Percentiles rank a stretch among this genome's conserved stretches.
Conservation (phyloP, 2,113 vertebrate species). For the Microtus pennsylvanicus region DNA sequence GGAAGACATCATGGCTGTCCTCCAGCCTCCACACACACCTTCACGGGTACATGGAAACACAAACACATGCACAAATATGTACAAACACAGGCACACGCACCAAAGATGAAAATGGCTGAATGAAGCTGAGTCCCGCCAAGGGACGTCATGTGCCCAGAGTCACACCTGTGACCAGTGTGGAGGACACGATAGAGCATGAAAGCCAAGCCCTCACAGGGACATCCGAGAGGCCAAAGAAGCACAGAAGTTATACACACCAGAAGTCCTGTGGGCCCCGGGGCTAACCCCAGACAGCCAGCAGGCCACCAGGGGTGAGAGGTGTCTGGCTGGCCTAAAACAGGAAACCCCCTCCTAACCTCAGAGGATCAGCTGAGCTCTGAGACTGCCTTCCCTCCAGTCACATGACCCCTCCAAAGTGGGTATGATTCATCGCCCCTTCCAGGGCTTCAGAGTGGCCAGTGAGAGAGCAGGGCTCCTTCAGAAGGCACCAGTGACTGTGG, state of each 20-base stretch:
- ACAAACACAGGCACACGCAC: neutral
- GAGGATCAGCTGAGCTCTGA: slow-evolving; percentile 69
- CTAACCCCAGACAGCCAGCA: neutral
- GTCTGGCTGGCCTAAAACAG: slow-evolving; percentile 30
- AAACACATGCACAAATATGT: too few relatives aligned
- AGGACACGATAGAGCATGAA: neutral
- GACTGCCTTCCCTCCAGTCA: slow-evolving; percentile 55
- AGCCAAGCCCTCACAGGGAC: neutral
- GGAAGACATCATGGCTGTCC: neutral
- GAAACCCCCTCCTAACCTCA: slow-evolving; percentile 72
- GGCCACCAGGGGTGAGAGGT: slow-evolving; percentile 2
- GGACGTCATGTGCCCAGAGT: too few relatives aligned
- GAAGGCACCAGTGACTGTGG: slow-evolving; percentile 20
- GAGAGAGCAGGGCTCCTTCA: neutral
- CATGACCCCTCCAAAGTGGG: slow-evolving; percentile 35
- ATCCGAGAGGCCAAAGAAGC: too few relatives aligned
- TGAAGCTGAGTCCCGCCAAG: neutral
- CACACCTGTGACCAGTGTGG: neutral
- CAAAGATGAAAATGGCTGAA: neutral
- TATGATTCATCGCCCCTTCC: slow-evolving; percentile 64
- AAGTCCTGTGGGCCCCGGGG: neutral
- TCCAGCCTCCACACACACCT: neutral
- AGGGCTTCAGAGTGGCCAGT: neutral
- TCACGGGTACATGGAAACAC: neutral
- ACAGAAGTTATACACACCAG: neutral